phyloP scores from a whole-genome alignment of 2,113 vertebrate species.

The Epinephelus lanceolatus region DNA sequence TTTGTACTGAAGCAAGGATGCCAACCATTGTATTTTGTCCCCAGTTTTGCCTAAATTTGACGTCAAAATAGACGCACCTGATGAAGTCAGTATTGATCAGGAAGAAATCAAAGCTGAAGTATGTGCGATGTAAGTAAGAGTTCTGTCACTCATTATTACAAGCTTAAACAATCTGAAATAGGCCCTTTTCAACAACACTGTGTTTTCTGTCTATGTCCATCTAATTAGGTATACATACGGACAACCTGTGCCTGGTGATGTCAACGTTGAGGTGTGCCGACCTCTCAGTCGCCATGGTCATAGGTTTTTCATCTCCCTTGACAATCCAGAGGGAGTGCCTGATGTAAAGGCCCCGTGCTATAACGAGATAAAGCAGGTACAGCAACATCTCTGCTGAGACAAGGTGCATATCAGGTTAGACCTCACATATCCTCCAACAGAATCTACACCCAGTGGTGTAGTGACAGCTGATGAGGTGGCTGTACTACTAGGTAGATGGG shows the following conservation, averaged over 20 bases:
- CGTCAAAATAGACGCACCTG: constrained; percentile 34
- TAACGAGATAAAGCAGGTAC: constrained; percentile 64
- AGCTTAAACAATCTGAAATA: neutral
- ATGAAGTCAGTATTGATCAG: constrained; percentile 51
- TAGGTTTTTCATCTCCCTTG: accelerated
- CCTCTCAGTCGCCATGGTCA: accelerated
- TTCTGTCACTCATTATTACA: neutral
- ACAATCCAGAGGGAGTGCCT: accelerated
- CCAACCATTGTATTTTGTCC: constrained; percentile 1
- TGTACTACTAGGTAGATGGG: no score
- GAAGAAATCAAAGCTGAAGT: constrained; percentile 54
- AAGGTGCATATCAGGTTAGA: neutral
- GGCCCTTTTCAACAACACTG: neutral
- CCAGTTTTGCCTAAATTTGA: constrained; percentile 84
- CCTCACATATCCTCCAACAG: neutral
- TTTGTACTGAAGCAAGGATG: neutral
- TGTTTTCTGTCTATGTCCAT: neutral
- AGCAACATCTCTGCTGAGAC: neutral
- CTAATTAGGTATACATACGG: constrained; percentile 79
- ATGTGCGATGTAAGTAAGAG: constrained; percentile 77
- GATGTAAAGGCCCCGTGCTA: constrained; percentile 28
- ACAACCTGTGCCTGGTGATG: constrained; percentile 78
- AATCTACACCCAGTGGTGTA: no score
- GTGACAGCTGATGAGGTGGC: no score
- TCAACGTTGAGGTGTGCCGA: constrained; percentile 54